Conservation (phyloP, 2,113 vertebrate species). For the Thalassoma bifasciatum region DNA sequence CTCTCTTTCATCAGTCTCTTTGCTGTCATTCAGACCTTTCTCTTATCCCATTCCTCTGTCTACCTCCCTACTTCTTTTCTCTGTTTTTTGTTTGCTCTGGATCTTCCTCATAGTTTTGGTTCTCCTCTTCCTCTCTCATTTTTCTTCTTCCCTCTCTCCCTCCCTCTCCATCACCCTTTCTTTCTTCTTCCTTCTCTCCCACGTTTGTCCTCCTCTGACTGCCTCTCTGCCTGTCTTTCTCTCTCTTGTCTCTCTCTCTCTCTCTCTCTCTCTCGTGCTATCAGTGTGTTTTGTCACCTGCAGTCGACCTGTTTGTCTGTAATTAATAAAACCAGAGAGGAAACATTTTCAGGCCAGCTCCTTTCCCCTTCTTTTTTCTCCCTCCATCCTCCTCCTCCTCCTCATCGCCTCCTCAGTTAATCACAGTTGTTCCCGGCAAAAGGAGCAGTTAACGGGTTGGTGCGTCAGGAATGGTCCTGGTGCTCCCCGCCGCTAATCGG, state of each 20-base stretch:
- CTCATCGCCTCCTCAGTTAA: slow-evolving; percentile 85
- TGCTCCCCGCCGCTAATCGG: slow-evolving; percentile 97
- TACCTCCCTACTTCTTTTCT: neutral
- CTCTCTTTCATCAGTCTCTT: too few species aligned
- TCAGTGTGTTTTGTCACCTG: slow-evolving; percentile 55
- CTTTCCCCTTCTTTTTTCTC: slow-evolving; percentile 37
- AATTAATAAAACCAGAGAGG: slow-evolving; percentile 72
- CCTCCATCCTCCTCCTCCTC: slow-evolving; percentile 30
- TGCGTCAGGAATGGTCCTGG: slow-evolving; percentile 95
- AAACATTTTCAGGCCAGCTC: slow-evolving; percentile 66
- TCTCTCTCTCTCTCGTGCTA: neutral
- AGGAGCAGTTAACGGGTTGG: slow-evolving; percentile 87
- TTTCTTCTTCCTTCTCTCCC: neutral
- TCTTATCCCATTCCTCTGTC: too few species aligned
- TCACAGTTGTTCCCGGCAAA: slow-evolving; percentile 85
- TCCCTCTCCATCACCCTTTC: neutral
- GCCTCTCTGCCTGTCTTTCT: neutral
- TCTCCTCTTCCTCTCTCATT: neutral
- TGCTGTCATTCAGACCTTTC: too few species aligned
- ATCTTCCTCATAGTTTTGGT: neutral
- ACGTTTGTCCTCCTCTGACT: too few species aligned
- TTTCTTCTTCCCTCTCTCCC: neutral
- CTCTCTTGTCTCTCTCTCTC: neutral
- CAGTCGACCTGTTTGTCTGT: slow-evolving; percentile 60
- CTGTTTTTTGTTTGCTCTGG: neutral